These are phyloP conservation scores for Pachyuromys duprasi DNA, from an alignment of 2,797 vertebrate species.

Conservation along the genomic window DNA sequence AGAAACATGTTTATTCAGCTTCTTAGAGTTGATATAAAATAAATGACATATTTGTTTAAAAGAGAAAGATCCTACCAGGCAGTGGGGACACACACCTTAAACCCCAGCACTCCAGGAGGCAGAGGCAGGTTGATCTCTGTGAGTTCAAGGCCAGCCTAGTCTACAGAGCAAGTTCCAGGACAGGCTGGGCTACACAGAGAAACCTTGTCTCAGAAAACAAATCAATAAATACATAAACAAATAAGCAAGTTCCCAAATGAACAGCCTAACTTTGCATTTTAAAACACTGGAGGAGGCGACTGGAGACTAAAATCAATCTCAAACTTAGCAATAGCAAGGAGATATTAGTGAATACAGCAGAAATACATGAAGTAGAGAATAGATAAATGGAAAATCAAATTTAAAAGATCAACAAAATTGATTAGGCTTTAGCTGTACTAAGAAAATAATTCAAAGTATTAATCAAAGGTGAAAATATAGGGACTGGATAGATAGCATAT, in stretches of 20 bases:
- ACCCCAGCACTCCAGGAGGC: too few relatives aligned
- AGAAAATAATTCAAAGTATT: background rate
- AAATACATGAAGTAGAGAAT: background rate
- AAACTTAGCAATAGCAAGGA: background rate
- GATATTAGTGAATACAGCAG: background rate
- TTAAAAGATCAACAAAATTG: background rate
- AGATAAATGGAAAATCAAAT: constrained; percentile 27
- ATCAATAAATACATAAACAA: background rate
- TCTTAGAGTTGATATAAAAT: background rate
- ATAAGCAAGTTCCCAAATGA: background rate
- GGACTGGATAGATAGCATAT: background rate
- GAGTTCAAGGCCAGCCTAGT: too few relatives aligned
- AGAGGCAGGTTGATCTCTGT: too few relatives aligned
- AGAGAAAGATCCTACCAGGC: background rate
- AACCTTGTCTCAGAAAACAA: too few relatives aligned
- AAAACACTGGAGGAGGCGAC: background rate
- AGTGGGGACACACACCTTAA: too few relatives aligned
- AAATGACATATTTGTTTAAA: background rate
- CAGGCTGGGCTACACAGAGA: too few relatives aligned
- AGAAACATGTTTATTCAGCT: background rate
- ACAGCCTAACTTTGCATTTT: constrained; percentile 14
- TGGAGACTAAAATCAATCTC: background rate
- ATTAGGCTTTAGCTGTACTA: background rate
- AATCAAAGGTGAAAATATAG: background rate
- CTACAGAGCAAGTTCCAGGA: too few relatives aligned